Base-by-base conservation (phyloP, 1,140 invertebrate genomes). In the Philotrypesis tridentata region DNA sequence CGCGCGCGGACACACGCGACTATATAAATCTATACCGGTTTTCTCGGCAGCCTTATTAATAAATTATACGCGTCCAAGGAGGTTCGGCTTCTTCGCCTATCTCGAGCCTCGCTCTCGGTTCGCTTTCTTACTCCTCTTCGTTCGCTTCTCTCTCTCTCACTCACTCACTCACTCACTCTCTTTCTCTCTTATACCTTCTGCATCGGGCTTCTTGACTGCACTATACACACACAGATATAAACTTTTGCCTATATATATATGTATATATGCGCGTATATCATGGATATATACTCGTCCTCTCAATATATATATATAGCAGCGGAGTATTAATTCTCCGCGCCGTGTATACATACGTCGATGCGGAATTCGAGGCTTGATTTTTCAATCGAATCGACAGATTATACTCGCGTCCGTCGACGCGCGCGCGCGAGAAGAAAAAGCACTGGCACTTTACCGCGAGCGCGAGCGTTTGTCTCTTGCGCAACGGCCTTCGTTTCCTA, bases 1-100 rank as follows among this genome's bases (percentile, higher is more conserved):
- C 33, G 73, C 27, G 63, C 12, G 55, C 6, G 60, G 29, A 55
- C 82, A 73, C 82, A 85, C 84, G 86, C 79, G 82, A 84, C 84
- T 87, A 85, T 86, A 87, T 89, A 88, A 90, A 88, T 89, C 85
- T 89, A 89, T 89, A 89, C 89, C 88, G 88, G 87, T 89, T 89
- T 87, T 88, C 87, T 87, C 86, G 87, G 83, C 84, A 88, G 86
- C 85, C 89, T 89, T 90, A 90, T 89, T 88, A 89, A 90, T 89
- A 90, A 90, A 89, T 89, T 88, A 88, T 85, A 84, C 80, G 84
- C 82, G 85, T 87, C 86, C 87, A 87, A 88, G 88, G 88, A 89
- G 87, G 86, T 86, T 87, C 63, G 80, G 85, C 85, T 83, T 84
- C 48, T 80, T 78, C 75, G 72, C 84, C 82, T 84, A 82, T 85